Base-by-base conservation (phyloP, 2,888 invertebrate species). In the Leptopterna dolabrata region DNA sequence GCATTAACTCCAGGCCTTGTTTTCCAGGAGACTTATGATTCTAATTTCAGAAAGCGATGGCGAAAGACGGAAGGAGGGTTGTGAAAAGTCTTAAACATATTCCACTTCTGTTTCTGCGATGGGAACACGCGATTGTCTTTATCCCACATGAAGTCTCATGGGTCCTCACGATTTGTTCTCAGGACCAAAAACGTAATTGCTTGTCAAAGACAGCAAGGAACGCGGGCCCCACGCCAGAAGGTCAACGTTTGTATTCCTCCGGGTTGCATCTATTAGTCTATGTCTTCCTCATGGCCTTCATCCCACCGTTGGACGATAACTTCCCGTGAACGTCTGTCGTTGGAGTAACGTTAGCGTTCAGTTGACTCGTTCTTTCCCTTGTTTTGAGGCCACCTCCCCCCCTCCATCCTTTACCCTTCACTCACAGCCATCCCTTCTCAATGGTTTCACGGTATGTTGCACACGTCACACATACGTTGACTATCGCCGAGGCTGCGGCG, bases 1-100 rank as follows among this genome's bases (percentile, higher is more conserved):
- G 45, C 85, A 85, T 85, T 73, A 45, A 24, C 43, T 73, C n/a
- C 85, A 85, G 85, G 36, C 85, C 81, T 85, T 45, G 85, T 85
- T 85, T 85, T 85, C 85, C 85, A n/a, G 41, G 73, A 85, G 85
- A 85, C 85, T 85, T 85, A 85, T 85, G 85, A 71, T 47, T 85
- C 85, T 78, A 78, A 78, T 78, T 78, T 27, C 78, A 45, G 45
- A 45, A 41, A 78, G 78, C 45, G 78, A 45, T 78, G 24, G 45
- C 11, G 19, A 63, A 63, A 24, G 24, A 24, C 7, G 63, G 24
- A 63, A 63, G 13, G 63, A 24, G 63, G 24, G 24, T 14, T 7
- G 36, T 7, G 43, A 27, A n/a, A 45, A 78, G 45, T 41, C 45
- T 45, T 45, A 45, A 78, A 78, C 78, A 45, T 78, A 78, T 78